phyloP scores from a whole-genome alignment of 1,140 invertebrate genomes.

The Dreissena polymorpha region DNA sequence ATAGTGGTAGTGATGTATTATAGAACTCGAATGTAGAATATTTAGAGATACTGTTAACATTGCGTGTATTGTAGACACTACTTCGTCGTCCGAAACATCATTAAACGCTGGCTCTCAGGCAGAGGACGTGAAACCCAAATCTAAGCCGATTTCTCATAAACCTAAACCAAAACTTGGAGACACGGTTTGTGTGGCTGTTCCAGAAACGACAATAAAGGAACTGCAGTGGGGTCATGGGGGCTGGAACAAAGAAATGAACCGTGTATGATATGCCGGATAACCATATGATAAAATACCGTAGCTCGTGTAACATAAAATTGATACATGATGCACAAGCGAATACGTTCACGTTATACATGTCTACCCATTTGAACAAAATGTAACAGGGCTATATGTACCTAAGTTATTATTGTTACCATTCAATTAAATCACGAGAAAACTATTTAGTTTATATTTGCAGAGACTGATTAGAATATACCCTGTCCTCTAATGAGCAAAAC shows the following conservation, averaged over 20 bases:
- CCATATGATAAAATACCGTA: not conserved
- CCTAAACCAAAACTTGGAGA: constrained; percentile 40
- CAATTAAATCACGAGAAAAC: too few relatives aligned
- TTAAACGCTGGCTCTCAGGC: not conserved
- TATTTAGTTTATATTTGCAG: too few relatives aligned
- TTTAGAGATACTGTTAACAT: too few relatives aligned
- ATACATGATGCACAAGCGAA: not conserved
- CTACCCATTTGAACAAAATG: not conserved
- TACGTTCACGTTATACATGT: not conserved
- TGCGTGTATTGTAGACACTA: too few relatives aligned
- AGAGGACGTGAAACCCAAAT: not conserved
- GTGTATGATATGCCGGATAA: constrained; percentile 29
- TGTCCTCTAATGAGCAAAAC: too few relatives aligned
- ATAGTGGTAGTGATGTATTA: too few relatives aligned
- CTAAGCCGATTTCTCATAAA: not conserved
- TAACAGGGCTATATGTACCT: not conserved
- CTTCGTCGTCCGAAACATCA: too few relatives aligned
- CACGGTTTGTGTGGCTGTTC: constrained; percentile 53
- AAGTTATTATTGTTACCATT: too few relatives aligned
- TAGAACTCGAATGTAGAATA: too few relatives aligned
- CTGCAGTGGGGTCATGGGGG: constrained; percentile 57
- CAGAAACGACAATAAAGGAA: constrained; percentile 37
- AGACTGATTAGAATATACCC: too few relatives aligned
- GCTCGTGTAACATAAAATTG: not conserved
- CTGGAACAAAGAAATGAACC: constrained; percentile 59